Evolutionary conservation across 2,888 invertebrate genomes (phyloP).

Genomic region (Chaitophorus viminalis): DNA sequence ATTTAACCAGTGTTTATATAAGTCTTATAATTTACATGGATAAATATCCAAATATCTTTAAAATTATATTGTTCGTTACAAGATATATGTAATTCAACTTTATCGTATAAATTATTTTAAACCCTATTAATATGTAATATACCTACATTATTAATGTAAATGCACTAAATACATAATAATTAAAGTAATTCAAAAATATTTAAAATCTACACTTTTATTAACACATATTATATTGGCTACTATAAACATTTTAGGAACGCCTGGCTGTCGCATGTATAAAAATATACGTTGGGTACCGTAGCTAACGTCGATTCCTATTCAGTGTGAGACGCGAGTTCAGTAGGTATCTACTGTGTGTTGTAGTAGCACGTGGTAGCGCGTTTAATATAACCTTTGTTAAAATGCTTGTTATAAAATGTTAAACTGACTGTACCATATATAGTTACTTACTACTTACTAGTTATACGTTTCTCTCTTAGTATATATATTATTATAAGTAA

Average conservation of each 20-base stretch:
- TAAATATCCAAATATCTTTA: too few species aligned
- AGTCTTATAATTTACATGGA: too few species aligned
- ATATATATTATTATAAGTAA: background rate
- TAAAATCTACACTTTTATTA: background rate
- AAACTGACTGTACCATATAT: background rate
- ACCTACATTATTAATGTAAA: too few species aligned
- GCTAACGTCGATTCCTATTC: slow-evolving; percentile 1
- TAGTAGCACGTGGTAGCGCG: background rate
- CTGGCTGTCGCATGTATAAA: slow-evolving; percentile 26
- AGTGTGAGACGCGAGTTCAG: slow-evolving; percentile 12
- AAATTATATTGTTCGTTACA: too few species aligned
- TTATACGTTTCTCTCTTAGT: background rate
- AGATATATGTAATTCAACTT: too few species aligned
- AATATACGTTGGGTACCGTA: slow-evolving; percentile 34
- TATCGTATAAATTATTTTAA: too few species aligned
- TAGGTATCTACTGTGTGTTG: slow-evolving; percentile 1
- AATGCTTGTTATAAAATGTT: background rate
- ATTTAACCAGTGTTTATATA: too few species aligned
- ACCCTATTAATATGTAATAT: too few species aligned
- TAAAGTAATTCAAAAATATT: too few species aligned
- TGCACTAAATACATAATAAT: too few species aligned
- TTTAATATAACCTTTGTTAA: background rate
- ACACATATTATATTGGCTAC: background rate
- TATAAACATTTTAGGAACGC: slow-evolving; percentile 20
- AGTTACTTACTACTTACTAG: background rate